Evolutionary conservation across 2,113 vertebrate species (phyloP), one percentile per base, ranked within the genome.

Genomic region (Neogobius melanostomus): DNA sequence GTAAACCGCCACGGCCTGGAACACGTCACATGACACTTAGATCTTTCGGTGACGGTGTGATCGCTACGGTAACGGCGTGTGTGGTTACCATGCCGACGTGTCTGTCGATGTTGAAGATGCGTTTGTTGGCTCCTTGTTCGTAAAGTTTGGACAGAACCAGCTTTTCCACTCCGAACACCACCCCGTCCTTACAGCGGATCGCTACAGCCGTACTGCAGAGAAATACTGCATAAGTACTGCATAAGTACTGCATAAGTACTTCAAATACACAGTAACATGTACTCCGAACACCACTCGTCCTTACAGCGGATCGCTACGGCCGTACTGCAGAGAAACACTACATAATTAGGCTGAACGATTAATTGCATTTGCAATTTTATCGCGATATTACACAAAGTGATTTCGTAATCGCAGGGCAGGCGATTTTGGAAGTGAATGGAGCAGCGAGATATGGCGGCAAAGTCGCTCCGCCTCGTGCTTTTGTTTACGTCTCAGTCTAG

Each of bases 61-160:
- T 21, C 12, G 11, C 56, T 21, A 5, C 36, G 56, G 56, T 28
- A 28, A 59, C 11, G 6, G 54, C 4, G 56, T 9, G 56, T 36
- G 68, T 61, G 36, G 91, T 94, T 90, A 98, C 97, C 97, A 99
- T 99, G 84, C 97, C 98, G 5, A 99, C 96, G 1, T 99, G 98
- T 45, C 94, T 92, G 88, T 99, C 98, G 0, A 99, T 96, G 82
- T 99, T 99, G 83, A 99, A 99, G 90, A 99, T 98, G 21, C 97
- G 95, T 88, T 99, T 99, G 81, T 99, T 99, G 81, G 98, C 97
- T 2, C 98, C 98, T 76, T 98, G 90, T 78, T 99, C 97, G 0
- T 99, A 99, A n/a, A 99, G 94, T 92, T 99, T 99, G 76, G 98
- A 99, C 83, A 98, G 92, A 49, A 99, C 95, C 11, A 99, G 88